Percentiles rank a stretch among this genome's conserved stretches.
Conservation (phyloP, 2,113 vertebrate genomes). For the Kryptolebias marmoratus region DNA sequence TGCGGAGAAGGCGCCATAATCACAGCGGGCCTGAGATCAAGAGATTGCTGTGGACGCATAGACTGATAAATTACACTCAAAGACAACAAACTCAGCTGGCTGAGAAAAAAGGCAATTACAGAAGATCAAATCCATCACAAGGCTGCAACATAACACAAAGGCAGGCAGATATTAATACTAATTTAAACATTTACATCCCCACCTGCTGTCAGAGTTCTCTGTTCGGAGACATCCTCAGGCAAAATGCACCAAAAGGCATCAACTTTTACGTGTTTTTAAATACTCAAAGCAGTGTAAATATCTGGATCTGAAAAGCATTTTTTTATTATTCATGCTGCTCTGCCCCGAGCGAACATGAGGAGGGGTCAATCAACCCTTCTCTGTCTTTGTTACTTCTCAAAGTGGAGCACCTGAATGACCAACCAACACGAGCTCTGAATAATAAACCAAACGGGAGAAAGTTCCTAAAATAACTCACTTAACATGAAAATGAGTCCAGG, state of each 20-base stretch:
- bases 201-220: neutral
- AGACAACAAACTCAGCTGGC: conserved; percentile 12
- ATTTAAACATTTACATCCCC: neutral
- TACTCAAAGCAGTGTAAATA: too few species aligned
- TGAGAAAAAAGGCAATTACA: conserved; percentile 24
- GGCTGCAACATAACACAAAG: neutral
- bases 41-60: conserved; percentile 8
- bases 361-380: too few species aligned
- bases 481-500: too few species aligned
- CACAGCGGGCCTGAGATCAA: neutral
- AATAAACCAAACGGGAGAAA: too few species aligned
- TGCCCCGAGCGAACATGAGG: too few species aligned
- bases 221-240: neutral
- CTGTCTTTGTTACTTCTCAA: too few species aligned
- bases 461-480: too few species aligned
- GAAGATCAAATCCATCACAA: conserved; percentile 35
- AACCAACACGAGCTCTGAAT: too few species aligned
- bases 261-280: neutral
- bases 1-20: conserved; percentile 27
- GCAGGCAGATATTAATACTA: neutral
- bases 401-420: too few species aligned
- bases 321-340: too few species aligned
- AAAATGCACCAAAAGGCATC: neutral
- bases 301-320: too few species aligned
- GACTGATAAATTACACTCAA: conserved; percentile 32